Conservation (phyloP, 1,140 invertebrate genomes). For the Cydia fagiglandana region DNA sequence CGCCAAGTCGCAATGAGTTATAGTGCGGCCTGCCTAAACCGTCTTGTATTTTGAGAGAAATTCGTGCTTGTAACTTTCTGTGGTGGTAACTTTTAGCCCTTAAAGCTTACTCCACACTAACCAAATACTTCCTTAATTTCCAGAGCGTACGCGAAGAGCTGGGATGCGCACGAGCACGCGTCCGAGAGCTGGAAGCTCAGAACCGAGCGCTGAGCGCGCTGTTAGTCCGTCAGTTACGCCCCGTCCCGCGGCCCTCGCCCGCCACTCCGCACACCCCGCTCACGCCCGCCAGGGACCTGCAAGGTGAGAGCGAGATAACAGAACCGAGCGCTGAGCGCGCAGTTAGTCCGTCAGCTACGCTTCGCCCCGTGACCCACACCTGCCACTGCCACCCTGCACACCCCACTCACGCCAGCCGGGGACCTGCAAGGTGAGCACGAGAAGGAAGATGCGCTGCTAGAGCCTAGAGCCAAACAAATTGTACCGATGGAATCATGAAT, state of each 20-base stretch:
- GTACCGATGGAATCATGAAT: too few species aligned
- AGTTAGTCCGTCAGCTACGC: conserved; percentile 83
- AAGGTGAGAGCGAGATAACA: conserved; percentile 55
- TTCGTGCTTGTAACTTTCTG: too few species aligned
- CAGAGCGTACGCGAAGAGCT: conserved; percentile 86
- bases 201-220: conserved; percentile 83
- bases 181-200: conserved; percentile 84
- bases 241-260: conserved; percentile 77
- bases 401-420: too few species aligned
- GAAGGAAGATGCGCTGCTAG: not conserved
- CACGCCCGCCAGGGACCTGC: conserved; percentile 64
- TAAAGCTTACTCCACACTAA: not conserved
- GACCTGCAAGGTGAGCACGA: conserved; percentile 47
- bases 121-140: conserved; percentile 24
- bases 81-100: too few species aligned
- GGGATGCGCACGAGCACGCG: conserved; percentile 81
- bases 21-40: too few species aligned
- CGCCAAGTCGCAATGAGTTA: too few species aligned
- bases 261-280: conserved; percentile 71
- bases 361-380: conserved; percentile 77
- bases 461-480: too few species aligned
- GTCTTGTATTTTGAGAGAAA: too few species aligned
- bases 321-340: conserved; percentile 82
- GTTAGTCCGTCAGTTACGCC: conserved; percentile 82
- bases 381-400: conserved; percentile 72